Conservation (phyloP, 2,888 invertebrate species). For the Empis stercorea region DNA sequence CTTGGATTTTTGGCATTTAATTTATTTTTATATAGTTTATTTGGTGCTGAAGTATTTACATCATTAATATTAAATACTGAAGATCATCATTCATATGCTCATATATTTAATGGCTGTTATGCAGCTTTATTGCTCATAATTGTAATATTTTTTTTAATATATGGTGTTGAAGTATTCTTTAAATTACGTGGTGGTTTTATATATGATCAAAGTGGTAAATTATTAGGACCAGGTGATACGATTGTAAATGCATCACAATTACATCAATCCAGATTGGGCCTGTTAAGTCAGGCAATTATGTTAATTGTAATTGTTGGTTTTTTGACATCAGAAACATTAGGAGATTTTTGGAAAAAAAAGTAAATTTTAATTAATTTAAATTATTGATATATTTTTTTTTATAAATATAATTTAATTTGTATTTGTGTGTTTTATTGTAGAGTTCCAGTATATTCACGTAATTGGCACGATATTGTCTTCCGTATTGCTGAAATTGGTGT, state of each 20-base stretch:
- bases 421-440: constrained; percentile 34
- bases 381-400: no score
- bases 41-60: constrained; percentile 53
- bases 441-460: constrained; percentile 77
- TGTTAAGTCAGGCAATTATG: constrained; percentile 83
- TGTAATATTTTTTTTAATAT: constrained; percentile 84
- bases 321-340: constrained; percentile 78
- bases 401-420: no score
- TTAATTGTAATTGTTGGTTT: constrained; percentile 79
- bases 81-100: constrained; percentile 47
- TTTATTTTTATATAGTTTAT: constrained; percentile 71
- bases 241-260: constrained; percentile 73
- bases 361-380: no score
- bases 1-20: constrained; percentile 83
- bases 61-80: constrained; percentile 25
- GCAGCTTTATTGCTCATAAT: constrained; percentile 82
- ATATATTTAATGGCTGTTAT: constrained; percentile 84
- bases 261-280: constrained; percentile 79
- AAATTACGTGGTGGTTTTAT: constrained; percentile 83
- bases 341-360: constrained; percentile 90
- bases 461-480: constrained; percentile 86
- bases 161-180: constrained; percentile 88
- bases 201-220: constrained; percentile 54
- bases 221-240: constrained; percentile 38
- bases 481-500: constrained; percentile 85